These are phyloP conservation scores for human DNA, from an alignment of 2,113 vertebrate species.

Conservation along the genomic window DNA sequence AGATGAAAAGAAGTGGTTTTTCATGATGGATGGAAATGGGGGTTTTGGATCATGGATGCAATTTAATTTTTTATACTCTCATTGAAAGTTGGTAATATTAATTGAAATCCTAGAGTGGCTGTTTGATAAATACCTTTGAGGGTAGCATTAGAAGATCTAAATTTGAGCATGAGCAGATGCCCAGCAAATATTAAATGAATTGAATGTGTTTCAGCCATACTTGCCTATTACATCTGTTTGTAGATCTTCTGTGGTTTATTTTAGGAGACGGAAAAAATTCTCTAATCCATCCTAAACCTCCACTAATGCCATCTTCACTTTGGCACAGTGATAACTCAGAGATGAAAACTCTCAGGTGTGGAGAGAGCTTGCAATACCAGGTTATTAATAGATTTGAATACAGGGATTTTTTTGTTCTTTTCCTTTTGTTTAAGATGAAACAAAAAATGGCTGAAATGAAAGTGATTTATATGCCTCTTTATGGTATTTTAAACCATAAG, in stretches of 20 bases:
- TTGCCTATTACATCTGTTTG: background rate
- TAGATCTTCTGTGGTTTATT: background rate
- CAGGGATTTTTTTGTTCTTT: background rate
- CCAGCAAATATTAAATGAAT: background rate
- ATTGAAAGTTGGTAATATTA: background rate
- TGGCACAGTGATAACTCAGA: background rate
- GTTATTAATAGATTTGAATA: conserved; percentile 1
- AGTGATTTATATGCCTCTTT: background rate
- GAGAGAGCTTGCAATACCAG: background rate
- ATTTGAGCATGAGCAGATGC: background rate
- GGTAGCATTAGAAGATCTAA: background rate
- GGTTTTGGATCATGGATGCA: background rate
- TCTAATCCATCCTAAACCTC: background rate
- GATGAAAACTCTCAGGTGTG: background rate
- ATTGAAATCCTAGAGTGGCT: background rate
- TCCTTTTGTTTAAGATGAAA: background rate
- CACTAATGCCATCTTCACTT: background rate
- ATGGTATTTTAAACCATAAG: conserved; percentile 9
- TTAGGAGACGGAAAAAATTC: background rate
- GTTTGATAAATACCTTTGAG: background rate
- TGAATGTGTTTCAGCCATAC: background rate
- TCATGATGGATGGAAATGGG: background rate
- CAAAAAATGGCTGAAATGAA: background rate
- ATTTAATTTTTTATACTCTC: background rate
- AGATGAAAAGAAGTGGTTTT: background rate